Base-by-base conservation (phyloP, 2,797 vertebrate genomes). In the Oceanodroma leucorhoa region DNA sequence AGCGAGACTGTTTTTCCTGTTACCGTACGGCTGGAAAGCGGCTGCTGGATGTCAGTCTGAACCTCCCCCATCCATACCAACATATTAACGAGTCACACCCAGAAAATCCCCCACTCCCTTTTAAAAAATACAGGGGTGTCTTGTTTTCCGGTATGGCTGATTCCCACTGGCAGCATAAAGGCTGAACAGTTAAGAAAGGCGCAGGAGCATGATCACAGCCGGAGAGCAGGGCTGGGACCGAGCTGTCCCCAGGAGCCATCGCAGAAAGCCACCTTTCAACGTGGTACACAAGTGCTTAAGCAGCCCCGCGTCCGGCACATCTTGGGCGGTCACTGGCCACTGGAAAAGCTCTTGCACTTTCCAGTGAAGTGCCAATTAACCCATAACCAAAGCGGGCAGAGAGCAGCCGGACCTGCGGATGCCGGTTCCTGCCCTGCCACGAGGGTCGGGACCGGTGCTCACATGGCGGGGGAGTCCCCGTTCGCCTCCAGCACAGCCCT, bases 21-120 rank as follows among this genome's bases (percentile, higher is more conserved):
- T 22, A n/a, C 19, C 53, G 5, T 8, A 13, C 4, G 1, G 53
- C 20, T 57, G 62, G 62, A 2, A 38, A 46, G 53, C 4, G 0
- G 73, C 71, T 60, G 72, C 55, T 11, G 43, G 72, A 24, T 43
- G 19, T 5, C 18, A 26, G 30, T 13, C 10, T 21, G 36, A 40
- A 17, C 7, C 36, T 20, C 9, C 41, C 8, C 41, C 38, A 6
- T 8, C 17, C 29, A 6, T 30, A 46, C 41, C 8, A 3, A 17
- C 4, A 5, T 24, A 26, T 20, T 45, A 43, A 29, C 1, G 1
- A 15, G 22, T 21, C 51, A 19, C 43, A 22, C 18, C 34, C 36
- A 40, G 40, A 36, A 32, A 80, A 45, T 21, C 43, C 64, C 53
- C 45, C 29, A 2, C 22, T 40, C 10, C 34, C 53, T 17, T 27